Evolutionary conservation across 2,113 vertebrate species (phyloP).

Genomic region (Verasper variegatus): DNA sequence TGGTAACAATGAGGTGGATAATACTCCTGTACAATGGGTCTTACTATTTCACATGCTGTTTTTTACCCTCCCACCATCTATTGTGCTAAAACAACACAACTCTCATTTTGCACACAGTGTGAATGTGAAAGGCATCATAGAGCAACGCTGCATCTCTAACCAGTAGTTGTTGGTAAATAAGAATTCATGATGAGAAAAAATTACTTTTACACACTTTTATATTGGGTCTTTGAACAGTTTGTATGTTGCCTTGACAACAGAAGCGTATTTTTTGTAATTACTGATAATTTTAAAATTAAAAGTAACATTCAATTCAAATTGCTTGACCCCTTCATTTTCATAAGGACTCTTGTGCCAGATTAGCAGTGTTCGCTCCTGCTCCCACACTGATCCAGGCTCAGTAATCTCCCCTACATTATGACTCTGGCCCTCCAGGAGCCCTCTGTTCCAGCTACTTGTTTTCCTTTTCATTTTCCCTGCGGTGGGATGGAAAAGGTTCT

Average conservation of each 20-base stretch:
- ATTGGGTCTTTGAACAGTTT: background rate
- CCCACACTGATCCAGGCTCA: slow-evolving; percentile 72
- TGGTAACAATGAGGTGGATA: slow-evolving; percentile 76
- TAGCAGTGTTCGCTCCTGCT: slow-evolving; percentile 65
- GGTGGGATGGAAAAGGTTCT: slow-evolving; percentile 80
- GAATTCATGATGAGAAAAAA: background rate
- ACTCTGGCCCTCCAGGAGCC: slow-evolving; percentile 72
- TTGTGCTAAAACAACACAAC: slow-evolving; percentile 75
- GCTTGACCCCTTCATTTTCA: slow-evolving; percentile 66
- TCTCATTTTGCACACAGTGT: slow-evolving; percentile 75
- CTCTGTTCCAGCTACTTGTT: slow-evolving; percentile 81
- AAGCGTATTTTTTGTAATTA: slow-evolving; percentile 43
- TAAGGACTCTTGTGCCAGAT: slow-evolving; percentile 77
- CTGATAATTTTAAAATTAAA: slow-evolving; percentile 31
- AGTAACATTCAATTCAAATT: background rate
- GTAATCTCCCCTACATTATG: slow-evolving; percentile 80
- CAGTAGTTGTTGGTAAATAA: slow-evolving; percentile 3
- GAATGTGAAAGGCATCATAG: slow-evolving; percentile 73
- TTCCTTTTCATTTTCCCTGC: slow-evolving; percentile 82
- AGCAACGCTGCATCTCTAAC: slow-evolving; percentile 55
- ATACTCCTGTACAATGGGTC: slow-evolving; percentile 74
- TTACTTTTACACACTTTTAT: background rate
- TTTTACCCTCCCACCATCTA: slow-evolving; percentile 58
- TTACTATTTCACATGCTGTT: slow-evolving; percentile 74
- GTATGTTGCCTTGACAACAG: background rate